Base-by-base conservation (phyloP, 2,113 vertebrate species). In the Glaucomys volans region DNA sequence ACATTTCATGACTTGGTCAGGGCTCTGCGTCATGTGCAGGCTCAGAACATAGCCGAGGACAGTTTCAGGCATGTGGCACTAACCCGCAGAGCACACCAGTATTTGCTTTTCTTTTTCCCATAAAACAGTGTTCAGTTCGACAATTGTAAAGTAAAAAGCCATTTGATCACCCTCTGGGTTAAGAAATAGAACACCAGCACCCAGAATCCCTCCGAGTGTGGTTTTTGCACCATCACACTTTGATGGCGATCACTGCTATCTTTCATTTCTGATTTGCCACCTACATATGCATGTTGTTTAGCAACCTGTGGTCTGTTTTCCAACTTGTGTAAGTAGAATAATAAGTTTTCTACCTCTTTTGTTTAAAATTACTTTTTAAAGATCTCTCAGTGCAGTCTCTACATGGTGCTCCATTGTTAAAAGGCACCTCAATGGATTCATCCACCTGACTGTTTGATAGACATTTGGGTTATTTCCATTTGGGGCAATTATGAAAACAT, bases 181-280 rank as follows among this genome's bases (percentile, higher is more conserved):
- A 14, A 26, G 54, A 66, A n/a, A 52, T 2, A 14, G 62, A 28
- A 22, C n/a, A 11, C 10, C 57, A 62, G 42, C 37, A 18, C 18
- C 2, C 18, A 57, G 82, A 8, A n/a, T 47, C 76, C 40, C 40
- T 20, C 7, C 10, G 30, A 18, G 50, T 44, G 6, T 91, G 30
- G 1, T 82, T 18, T 77, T 20, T 0, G 7, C 52, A n/a, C 40
- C 28, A 0, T 0, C 7, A 42, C n/a, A 28, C 28, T 18, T 37
- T 28, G 28, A 26, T 30, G 9, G 30, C 10, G 8, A 4, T 81
- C 37, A 35, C 28, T 57, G 28, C 40, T 69, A 42, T 40, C 18
- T 30, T 13, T 54, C 16, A 42, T 64, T 83, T 62, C 57, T 77
- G 71, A 13, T 57, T 35, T 28, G 9, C 37, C 22, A 28, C 50